A percentile compares a stretch with the other conserved stretches of the same genome.
Conservation (phyloP, 2,888 invertebrate genomes). For the Chironomus tentans region DNA sequence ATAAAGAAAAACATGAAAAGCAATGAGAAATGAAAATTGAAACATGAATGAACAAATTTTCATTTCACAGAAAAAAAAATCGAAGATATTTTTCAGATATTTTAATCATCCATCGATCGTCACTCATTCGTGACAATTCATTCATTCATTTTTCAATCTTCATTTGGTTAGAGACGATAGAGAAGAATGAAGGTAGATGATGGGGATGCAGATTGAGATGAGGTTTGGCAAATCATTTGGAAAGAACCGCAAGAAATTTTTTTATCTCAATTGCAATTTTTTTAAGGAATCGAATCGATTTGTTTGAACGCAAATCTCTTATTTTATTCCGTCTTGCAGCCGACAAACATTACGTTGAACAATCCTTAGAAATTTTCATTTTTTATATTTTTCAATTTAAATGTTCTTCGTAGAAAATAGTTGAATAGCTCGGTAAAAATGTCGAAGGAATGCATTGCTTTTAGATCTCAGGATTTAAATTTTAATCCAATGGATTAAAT, state of each 20-base stretch:
- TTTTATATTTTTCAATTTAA: too few species aligned
- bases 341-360: background rate
- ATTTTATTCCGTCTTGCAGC: background rate
- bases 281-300: background rate
- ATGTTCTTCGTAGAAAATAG: too few species aligned
- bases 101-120: background rate
- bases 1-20: background rate
- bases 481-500: too few species aligned
- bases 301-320: slow-evolving; percentile 13
- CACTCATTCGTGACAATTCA: background rate
- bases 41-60: background rate
- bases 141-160: background rate
- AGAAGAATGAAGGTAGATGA: background rate
- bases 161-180: too few species aligned
- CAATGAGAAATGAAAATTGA: background rate
- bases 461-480: too few species aligned
- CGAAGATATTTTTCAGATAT: background rate
- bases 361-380: too few species aligned
- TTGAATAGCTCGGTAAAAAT: too few species aligned
- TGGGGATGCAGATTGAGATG: background rate
- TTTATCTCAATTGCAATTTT: background rate
- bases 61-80: too few species aligned
- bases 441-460: too few species aligned
- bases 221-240: background rate
- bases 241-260: background rate